These are phyloP conservation scores for Dendrolimus pini DNA, from an alignment of 2,888 invertebrate genomes.

Conservation along the genomic window DNA sequence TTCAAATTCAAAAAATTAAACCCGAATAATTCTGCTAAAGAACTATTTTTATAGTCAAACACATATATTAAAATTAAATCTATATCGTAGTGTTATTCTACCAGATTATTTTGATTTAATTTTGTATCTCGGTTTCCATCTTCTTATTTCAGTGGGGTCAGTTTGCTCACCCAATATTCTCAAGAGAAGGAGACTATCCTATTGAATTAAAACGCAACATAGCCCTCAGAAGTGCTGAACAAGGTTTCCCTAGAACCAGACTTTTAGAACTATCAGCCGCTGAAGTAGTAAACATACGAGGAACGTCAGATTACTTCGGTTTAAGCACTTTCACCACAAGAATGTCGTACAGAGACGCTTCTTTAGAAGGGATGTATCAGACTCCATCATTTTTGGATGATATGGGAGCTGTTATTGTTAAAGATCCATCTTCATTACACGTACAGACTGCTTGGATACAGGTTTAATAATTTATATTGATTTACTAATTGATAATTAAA, in stretches of 20 bases:
- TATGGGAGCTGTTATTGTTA: constrained; percentile 37
- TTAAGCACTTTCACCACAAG: constrained; percentile 79
- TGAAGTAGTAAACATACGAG: constrained; percentile 77
- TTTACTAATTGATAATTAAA: too few relatives aligned
- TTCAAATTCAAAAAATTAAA: too few relatives aligned
- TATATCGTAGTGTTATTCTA: too few relatives aligned
- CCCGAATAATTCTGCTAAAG: too few relatives aligned
- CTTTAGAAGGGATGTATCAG: constrained; percentile 45
- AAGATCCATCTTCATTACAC: constrained; percentile 44
- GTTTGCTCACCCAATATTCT: constrained; percentile 67
- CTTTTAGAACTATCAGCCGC: constrained; percentile 72
- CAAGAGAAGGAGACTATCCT: constrained; percentile 78
- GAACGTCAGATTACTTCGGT: constrained; percentile 81
- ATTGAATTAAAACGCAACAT: constrained; percentile 73
- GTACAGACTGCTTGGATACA: constrained; percentile 43
- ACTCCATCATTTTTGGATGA: constrained; percentile 56
- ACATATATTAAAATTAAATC: too few relatives aligned
- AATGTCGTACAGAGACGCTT: constrained; percentile 50
- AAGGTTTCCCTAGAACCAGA: constrained; percentile 74
- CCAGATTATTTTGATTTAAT: too few relatives aligned
- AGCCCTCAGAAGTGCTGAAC: constrained; percentile 68
- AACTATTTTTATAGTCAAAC: too few relatives aligned
- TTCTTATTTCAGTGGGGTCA: constrained; percentile 44
- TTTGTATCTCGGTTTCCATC: too few relatives aligned
- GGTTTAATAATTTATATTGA: constrained; percentile 17